These are phyloP conservation scores for Latrodectus hesperus DNA, from an alignment of 2,888 invertebrate genomes.

Conservation along the genomic window DNA sequence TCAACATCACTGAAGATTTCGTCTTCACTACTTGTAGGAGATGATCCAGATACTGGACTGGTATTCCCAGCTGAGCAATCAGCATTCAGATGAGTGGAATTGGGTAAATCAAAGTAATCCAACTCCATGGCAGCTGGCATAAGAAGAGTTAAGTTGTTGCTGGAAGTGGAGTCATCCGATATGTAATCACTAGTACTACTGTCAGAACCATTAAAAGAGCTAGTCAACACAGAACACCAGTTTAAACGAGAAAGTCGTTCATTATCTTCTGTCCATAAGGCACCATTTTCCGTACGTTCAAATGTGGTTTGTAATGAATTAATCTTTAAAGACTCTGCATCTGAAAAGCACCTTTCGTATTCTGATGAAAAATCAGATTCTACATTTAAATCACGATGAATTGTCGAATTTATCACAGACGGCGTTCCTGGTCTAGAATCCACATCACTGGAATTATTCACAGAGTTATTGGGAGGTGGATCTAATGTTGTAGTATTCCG, in stretches of 20 bases:
- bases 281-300: slow-evolving; percentile 66
- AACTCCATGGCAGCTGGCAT: slow-evolving; percentile 62
- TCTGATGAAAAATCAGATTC: slow-evolving; percentile 34
- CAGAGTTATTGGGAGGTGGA: slow-evolving; percentile 4
- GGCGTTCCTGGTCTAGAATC: slow-evolving; percentile 51
- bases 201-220: slow-evolving; percentile 41
- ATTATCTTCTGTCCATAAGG: slow-evolving; percentile 75
- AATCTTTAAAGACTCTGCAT: slow-evolving; percentile 68
- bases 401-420: slow-evolving; percentile 54
- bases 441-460: slow-evolving; percentile 21
- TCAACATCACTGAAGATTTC: slow-evolving; percentile 78
- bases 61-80: slow-evolving; percentile 35
- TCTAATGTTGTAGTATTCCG: not conserved
- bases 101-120: slow-evolving; percentile 30
- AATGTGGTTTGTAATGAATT: slow-evolving; percentile 68
- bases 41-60: slow-evolving; percentile 63
- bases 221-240: slow-evolving; percentile 91
- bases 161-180: slow-evolving; percentile 47
- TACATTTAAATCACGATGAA: slow-evolving; percentile 32
- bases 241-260: slow-evolving; percentile 87
- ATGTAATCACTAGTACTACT: slow-evolving; percentile 51
- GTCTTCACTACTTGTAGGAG: slow-evolving; percentile 68
- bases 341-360: slow-evolving; percentile 70
- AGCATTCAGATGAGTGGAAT: slow-evolving; percentile 47
- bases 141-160: slow-evolving; percentile 65